Evolutionary conservation across 1,140 invertebrate genomes (phyloP), one percentile per base, ranked within the genome.

Genomic region (Drosophila micromelanica): DNA sequence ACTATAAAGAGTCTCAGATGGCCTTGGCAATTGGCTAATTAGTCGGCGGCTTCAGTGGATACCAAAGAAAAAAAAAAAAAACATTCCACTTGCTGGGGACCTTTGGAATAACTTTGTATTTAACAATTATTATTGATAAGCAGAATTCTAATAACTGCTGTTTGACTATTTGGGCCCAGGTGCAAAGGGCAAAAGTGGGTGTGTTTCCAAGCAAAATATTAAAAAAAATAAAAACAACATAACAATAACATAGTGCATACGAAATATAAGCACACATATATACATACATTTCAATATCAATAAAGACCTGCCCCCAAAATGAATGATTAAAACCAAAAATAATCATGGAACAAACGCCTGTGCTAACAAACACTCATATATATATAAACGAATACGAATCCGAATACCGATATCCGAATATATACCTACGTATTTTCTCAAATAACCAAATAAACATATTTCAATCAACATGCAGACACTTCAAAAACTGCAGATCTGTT

Each of bases 141-240:
- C 40, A 11, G n/a, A 54, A 45, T 45, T 59, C 32, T 45, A 52
- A 32, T 65, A 45, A 72, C 65, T 65, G 13, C 38, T 9, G 20
- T 61, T 37, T 15, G 27, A 38, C 23, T 32, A 5, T 32, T 61
- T 43, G 37, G 12, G 51, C 23, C 23, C n/a, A 9, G 51, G 72
- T 32, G 32, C 67, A 74, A 74, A 70, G 72, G 43, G 23, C 65
- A 70, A 74, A 74, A 51, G 72, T 63, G 67, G 72, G 72, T 71
- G 72, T 74, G 65, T 70, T 27, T 6, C 5, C 40, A 37, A 37
- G 13, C 42, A 37, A 57, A 57, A 40, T 23, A 9, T 42, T 48
- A 67, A 30, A 67, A 43, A 35, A 52, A 35, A 15, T 5, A n/a
- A n/a, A n/a, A n/a, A n/a, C n/a, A n/a, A n/a, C n/a, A n/a, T 40